Conservation (phyloP, 2,797 vertebrate genomes). For the Dendrocincla tyrannina region DNA sequence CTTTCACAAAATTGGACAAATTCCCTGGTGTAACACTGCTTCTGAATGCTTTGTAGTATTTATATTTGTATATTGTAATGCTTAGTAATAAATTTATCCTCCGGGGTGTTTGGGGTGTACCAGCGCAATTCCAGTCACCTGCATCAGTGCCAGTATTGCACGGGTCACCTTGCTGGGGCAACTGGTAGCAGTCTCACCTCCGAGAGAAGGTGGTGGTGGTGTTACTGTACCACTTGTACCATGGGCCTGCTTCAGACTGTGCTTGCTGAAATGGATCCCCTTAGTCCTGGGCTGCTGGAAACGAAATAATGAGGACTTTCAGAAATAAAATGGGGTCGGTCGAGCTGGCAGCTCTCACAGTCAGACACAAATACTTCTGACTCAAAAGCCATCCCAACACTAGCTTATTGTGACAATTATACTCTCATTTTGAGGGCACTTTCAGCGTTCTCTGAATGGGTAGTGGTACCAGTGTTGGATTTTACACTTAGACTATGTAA, state of each 20-base stretch:
- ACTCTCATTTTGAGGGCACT: neutral
- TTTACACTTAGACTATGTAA: neutral
- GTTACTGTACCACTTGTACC: neutral
- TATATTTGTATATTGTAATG: neutral
- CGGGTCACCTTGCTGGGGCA: accelerated
- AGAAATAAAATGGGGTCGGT: neutral
- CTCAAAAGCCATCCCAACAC: neutral
- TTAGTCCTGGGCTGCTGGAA: neutral
- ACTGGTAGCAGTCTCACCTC: neutral
- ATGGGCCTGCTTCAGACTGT: neutral
- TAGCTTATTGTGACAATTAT: neutral
- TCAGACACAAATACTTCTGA: neutral
- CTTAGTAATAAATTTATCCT: neutral
- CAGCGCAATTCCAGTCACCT: neutral
- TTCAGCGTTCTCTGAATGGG: neutral
- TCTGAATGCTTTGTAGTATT: neutral
- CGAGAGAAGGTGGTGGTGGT: neutral
- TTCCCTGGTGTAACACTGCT: neutral
- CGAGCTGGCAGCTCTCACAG: neutral
- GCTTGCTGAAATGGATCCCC: neutral
- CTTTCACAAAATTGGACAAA: neutral
- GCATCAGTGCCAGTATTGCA: too few species aligned
- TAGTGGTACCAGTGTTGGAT: neutral
- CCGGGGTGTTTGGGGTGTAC: neutral
- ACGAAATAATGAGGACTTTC: neutral